Conservation (phyloP, 2,888 invertebrate species). For the Ptychoptera albimana region DNA sequence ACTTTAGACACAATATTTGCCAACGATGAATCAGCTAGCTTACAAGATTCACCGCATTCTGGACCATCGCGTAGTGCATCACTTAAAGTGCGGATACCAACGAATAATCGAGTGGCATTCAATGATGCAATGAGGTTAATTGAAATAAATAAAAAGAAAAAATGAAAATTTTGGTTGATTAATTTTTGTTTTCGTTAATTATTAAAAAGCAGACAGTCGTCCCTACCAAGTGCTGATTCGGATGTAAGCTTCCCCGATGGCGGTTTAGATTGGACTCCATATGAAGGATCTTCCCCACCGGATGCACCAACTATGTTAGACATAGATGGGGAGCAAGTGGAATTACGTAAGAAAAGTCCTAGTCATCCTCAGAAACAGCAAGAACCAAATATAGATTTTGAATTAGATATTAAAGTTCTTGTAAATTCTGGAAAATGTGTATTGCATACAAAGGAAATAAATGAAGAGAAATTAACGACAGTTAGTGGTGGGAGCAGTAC, state of each 20-base stretch:
- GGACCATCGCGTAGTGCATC: conserved; percentile 59
- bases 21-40: conserved; percentile 25
- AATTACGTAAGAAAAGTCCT: conserved; percentile 39
- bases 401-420: conserved; percentile 88
- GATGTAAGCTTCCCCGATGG: conserved; percentile 45
- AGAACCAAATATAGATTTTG: conserved; percentile 90
- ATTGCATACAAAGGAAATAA: conserved; percentile 74
- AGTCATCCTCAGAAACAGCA: conserved; percentile 25
- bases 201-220: conserved; percentile 41
- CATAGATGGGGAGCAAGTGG: conserved; percentile 46
- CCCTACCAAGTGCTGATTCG: conserved; percentile 58
- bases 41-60: conserved; percentile 49
- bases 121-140: conserved; percentile 26
- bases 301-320: conserved; percentile 29
- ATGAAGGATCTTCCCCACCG: conserved; percentile 20
- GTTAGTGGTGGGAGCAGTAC: conserved; percentile 29
- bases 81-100: conserved; percentile 35
- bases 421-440: conserved; percentile 96
- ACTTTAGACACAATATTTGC: conserved; percentile 28
- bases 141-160: background rate
- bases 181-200: conserved; percentile 6
- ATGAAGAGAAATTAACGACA: conserved; percentile 45
- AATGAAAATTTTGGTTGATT: background rate
- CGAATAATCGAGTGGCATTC: conserved; percentile 25
- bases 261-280: conserved; percentile 22